These are phyloP conservation scores for Apodemia mormo DNA, from an alignment of 2,888 invertebrate genomes.

Conservation along the genomic window DNA sequence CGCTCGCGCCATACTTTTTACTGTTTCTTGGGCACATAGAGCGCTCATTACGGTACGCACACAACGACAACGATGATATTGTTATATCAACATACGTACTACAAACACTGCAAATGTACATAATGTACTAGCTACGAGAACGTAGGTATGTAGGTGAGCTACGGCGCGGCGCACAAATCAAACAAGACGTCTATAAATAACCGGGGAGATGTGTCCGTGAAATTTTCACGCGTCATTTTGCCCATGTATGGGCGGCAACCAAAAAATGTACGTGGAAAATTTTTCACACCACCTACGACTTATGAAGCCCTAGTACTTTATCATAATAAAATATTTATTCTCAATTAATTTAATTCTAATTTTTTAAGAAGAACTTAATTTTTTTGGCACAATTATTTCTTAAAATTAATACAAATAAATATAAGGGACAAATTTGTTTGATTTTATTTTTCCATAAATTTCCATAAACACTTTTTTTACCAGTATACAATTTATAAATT, in stretches of 20 bases:
- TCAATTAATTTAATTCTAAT: not conserved
- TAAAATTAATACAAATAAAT: not conserved
- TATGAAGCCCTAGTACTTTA: slow-evolving; percentile 23
- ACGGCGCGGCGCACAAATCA: slow-evolving; percentile 73
- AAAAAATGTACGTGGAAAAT: slow-evolving; percentile 18
- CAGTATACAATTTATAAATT: not conserved
- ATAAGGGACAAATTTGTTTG: not conserved
- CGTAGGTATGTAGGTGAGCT: slow-evolving; percentile 76
- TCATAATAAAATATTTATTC: not conserved
- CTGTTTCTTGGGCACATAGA: slow-evolving; percentile 82
- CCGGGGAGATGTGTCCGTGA: slow-evolving; percentile 65
- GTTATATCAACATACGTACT: slow-evolving; percentile 58
- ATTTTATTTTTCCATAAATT: not conserved
- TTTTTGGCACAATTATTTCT: not conserved
- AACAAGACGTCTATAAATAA: slow-evolving; percentile 73
- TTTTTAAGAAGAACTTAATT: not conserved
- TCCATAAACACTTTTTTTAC: not conserved
- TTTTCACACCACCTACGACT: slow-evolving; percentile 15
- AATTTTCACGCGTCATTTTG: slow-evolving; percentile 45
- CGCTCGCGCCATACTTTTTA: slow-evolving; percentile 82
- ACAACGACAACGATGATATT: slow-evolving; percentile 48
- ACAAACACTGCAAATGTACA: slow-evolving; percentile 72
- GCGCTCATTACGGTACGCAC: slow-evolving; percentile 71
- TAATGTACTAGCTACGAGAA: slow-evolving; percentile 65
- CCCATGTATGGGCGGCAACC: slow-evolving; percentile 30